Base-by-base conservation (phyloP, 1,140 invertebrate species). In the Trialeurodes vaporariorum region DNA sequence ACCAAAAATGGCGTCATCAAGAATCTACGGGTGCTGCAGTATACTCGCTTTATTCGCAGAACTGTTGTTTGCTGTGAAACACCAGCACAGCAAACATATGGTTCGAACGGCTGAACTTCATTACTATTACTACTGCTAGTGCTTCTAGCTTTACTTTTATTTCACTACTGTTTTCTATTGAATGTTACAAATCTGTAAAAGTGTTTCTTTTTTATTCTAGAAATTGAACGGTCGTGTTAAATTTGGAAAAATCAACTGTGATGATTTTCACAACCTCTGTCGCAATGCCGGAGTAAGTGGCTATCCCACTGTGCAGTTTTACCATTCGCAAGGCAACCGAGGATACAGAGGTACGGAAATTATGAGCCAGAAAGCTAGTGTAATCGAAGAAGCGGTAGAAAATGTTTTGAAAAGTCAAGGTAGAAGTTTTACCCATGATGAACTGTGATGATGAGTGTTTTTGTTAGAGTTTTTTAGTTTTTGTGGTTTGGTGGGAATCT, bases 181-280 rank as follows among this genome's bases (percentile, higher is more conserved):
- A n/a, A n/a, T n/a, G n/a, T n/a, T n/a, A n/a, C n/a, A n/a, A n/a
- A n/a, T n/a, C n/a, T n/a, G n/a, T n/a, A n/a, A n/a, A n/a, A n/a
- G n/a, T n/a, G n/a, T n/a, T n/a, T n/a, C n/a, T n/a, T n/a, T n/a
- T 49, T 61, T 67, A 61, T 75, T 76, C 61, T 70, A 86, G 83
- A 74, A 76, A 71, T 70, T 86, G 27, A 76, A 83, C 63, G 80
- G 79, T n/a, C 74, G 73, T 69, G 79, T 83, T 1, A 79, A 78
- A 65, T 76, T 80, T 49, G 84, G 80, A 12, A 84, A 82, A 76
- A 71, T 86, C 1, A 81, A 87, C 74, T 87, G 85, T 76, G 80
- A 85, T 27, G 64, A 72, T 24, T 76, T 80, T 67, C 71, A 71
- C 23, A 49, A 71, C 13, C 61, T 82, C 13, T 86, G 84, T 73